Conservation (phyloP, 2,113 vertebrate species). For the Poeciliopsis prolifica region DNA sequence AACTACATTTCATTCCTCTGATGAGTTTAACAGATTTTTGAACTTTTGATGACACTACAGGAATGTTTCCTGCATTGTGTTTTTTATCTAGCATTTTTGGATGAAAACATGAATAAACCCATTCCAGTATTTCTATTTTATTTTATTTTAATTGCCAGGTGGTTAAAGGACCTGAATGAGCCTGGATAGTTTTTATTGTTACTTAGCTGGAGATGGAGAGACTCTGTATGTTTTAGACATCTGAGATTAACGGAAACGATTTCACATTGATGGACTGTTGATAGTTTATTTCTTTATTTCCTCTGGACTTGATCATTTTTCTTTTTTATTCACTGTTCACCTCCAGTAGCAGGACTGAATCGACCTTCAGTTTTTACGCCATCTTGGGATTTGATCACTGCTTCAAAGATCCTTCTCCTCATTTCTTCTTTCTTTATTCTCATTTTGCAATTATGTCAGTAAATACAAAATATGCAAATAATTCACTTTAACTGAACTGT, state of each 20-base stretch:
- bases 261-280: background rate
- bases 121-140: background rate
- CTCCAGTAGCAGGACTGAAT: background rate
- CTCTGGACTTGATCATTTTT: background rate
- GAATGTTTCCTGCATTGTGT: background rate
- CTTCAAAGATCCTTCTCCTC: background rate
- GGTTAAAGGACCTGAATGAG: background rate
- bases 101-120: background rate
- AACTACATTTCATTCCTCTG: conserved; percentile 72
- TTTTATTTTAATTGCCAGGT: background rate
- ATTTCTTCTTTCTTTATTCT: background rate
- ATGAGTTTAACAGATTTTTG: background rate
- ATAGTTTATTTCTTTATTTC: background rate
- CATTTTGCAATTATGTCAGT: background rate
- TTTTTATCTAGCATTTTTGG: background rate
- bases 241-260: background rate
- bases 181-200: background rate
- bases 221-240: background rate
- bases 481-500: background rate
- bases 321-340: background rate
- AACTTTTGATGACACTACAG: background rate
- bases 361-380: too few relatives aligned
- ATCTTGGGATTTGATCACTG: background rate
- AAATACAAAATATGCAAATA: background rate
- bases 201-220: background rate